Evolutionary conservation across 2,888 invertebrate species (phyloP).

Genomic region (Gasteruption jaculator): DNA sequence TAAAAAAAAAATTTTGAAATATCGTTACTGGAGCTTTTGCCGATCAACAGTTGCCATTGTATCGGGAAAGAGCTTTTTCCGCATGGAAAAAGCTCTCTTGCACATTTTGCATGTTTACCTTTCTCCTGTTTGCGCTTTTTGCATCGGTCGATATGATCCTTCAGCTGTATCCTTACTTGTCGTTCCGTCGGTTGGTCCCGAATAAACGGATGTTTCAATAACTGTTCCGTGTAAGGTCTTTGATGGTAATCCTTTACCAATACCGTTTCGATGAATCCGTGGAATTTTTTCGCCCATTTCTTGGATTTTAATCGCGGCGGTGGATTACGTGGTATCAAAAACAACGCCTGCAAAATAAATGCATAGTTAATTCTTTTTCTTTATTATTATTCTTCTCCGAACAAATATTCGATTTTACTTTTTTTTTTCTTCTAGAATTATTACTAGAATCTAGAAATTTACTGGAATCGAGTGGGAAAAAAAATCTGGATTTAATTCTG

Average conservation of each 20-base stretch:
- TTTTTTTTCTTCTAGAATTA: too few species aligned
- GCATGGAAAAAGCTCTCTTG: too few species aligned
- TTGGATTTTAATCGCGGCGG: conserved; percentile 96
- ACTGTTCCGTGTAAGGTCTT: conserved; percentile 96
- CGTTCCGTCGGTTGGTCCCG: conserved; percentile 98
- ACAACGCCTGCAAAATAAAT: conserved; percentile 65
- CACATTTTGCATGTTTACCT: conserved; percentile 57
- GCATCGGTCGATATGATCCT: conserved; percentile 98
- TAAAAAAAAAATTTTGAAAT: not conserved
- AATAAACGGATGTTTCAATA: conserved; percentile 96
- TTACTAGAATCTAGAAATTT: too few species aligned
- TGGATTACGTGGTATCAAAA: conserved; percentile 96
- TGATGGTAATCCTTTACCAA: conserved; percentile 98
- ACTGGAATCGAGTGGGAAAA: too few species aligned
- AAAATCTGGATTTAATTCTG: too few species aligned
- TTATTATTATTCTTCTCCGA: too few species aligned
- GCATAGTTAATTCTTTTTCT: conserved; percentile 7
- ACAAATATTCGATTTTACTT: too few species aligned
- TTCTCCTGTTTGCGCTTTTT: conserved; percentile 93
- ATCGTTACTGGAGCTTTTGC: too few species aligned
- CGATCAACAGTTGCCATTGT: too few species aligned
- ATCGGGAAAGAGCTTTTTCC: too few species aligned
- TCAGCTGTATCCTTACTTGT: conserved; percentile 96
- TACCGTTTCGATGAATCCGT: conserved; percentile 97
- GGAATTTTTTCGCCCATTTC: conserved; percentile 98